Conservation (phyloP, 2,113 vertebrate genomes). For the Oryzias javanicus region DNA sequence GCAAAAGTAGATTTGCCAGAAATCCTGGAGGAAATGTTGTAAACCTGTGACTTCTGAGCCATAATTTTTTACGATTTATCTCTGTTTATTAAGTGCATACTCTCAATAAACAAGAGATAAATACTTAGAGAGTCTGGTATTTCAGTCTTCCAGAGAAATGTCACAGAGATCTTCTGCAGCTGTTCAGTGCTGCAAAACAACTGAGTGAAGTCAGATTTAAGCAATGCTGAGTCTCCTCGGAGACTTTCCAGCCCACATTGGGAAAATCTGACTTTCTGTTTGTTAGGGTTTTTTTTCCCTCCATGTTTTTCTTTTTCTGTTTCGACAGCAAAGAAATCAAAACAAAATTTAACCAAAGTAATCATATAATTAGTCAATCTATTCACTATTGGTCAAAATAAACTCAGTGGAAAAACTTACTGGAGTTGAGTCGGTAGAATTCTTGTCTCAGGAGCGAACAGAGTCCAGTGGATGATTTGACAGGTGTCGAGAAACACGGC, state of each 20-base stretch:
- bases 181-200: slow-evolving; percentile 30
- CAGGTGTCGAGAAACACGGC: not conserved
- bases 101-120: not conserved
- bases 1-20: not conserved
- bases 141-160: slow-evolving; percentile 15
- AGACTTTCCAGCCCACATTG: not conserved
- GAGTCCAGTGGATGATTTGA: not conserved
- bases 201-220: slow-evolving; percentile 7
- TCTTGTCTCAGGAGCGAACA: slow-evolving; percentile 12
- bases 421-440: slow-evolving; percentile 13
- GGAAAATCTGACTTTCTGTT: not conserved
- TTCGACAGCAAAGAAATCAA: too few species aligned
- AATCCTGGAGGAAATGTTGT: too few species aligned
- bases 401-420: slow-evolving; percentile 51
- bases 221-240: not conserved
- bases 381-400: too few species aligned
- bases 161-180: slow-evolving; percentile 56
- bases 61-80: slow-evolving; percentile 21
- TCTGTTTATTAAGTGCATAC: not conserved
- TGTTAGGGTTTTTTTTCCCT: not conserved
- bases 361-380: too few species aligned
- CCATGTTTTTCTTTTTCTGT: too few species aligned
- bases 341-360: too few species aligned
- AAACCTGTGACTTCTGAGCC: not conserved
- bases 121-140: slow-evolving; percentile 7